phyloP scores from a whole-genome alignment of 2,797 vertebrate species.

The Aphelocoma californica region DNA sequence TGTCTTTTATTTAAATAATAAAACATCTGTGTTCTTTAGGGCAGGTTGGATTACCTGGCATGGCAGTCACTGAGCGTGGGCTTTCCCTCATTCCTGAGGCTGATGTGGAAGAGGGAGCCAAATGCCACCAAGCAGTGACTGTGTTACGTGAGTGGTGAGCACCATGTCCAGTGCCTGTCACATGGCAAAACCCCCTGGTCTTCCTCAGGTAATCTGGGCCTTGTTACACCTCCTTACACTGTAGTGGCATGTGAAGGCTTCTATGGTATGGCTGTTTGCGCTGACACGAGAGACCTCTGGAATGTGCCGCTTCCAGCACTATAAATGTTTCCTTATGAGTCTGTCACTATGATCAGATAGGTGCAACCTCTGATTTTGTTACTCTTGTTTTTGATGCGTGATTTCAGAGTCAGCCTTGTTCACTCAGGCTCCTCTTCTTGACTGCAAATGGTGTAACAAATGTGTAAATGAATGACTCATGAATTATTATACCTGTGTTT shows the following conservation, averaged over 20 bases:
- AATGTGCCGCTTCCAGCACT: neutral
- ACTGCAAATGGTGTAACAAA: neutral
- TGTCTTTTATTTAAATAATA: neutral
- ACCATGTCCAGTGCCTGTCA: rapidly evolving
- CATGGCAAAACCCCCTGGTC: neutral
- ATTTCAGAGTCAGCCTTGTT: neutral
- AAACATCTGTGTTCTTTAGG: neutral
- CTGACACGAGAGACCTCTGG: neutral
- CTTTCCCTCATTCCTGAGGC: neutral
- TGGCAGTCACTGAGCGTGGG: neutral
- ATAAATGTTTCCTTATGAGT: neutral
- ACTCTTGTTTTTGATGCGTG: neutral
- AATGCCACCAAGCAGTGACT: neutral
- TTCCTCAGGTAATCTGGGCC: neutral
- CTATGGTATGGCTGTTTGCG: neutral
- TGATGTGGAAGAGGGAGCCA: neutral
- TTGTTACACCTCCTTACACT: neutral
- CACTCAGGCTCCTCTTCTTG: neutral
- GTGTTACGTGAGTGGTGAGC: rapidly evolving
- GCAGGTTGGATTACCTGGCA: neutral
- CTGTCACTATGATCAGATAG: neutral
- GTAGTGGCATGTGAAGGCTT: rapidly evolving
- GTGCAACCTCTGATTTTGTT: neutral
- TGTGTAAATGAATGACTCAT: neutral
- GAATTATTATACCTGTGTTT: neutral